Percentiles rank a stretch among this genome's conserved stretches.
Evolutionary conservation across 2,888 invertebrate species (phyloP).

Genomic region (Oxyteleia sp.): DNA sequence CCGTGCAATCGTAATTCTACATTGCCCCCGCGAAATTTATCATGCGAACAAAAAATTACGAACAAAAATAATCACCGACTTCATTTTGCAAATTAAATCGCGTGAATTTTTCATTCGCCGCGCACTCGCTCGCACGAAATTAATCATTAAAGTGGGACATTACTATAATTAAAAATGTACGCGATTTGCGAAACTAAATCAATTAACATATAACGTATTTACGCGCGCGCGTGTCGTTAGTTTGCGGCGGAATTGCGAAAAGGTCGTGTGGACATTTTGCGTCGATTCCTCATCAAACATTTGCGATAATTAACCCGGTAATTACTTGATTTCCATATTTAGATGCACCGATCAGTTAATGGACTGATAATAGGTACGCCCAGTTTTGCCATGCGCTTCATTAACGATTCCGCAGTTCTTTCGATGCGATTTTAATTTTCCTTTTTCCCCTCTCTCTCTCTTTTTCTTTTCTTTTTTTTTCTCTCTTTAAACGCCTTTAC

Average conservation of each 20-base stretch:
- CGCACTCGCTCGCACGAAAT: not conserved
- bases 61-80: no score
- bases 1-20: no score
- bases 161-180: conserved; percentile 49
- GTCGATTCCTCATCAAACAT: conserved; percentile 70
- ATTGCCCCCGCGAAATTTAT: no score
- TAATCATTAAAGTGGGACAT: conserved; percentile 26
- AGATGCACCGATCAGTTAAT: conserved; percentile 70
- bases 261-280: conserved; percentile 59
- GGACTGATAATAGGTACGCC: conserved; percentile 65
- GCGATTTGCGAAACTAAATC: conserved; percentile 54
- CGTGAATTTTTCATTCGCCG: not conserved
- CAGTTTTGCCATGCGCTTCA: conserved; percentile 46
- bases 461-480: conserved; percentile 16
- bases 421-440: not conserved
- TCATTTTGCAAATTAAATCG: no score
- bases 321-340: conserved; percentile 79
- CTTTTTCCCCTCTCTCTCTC: not conserved
- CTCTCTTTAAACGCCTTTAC: not conserved
- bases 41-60: no score
- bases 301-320: conserved; percentile 76
- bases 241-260: conserved; percentile 43
- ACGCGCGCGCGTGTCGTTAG: conserved; percentile 33
- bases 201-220: conserved; percentile 62
- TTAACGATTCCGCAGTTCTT: conserved; percentile 45